phyloP scores from a whole-genome alignment of 2,888 invertebrate species.

The Adineta ricciae region DNA sequence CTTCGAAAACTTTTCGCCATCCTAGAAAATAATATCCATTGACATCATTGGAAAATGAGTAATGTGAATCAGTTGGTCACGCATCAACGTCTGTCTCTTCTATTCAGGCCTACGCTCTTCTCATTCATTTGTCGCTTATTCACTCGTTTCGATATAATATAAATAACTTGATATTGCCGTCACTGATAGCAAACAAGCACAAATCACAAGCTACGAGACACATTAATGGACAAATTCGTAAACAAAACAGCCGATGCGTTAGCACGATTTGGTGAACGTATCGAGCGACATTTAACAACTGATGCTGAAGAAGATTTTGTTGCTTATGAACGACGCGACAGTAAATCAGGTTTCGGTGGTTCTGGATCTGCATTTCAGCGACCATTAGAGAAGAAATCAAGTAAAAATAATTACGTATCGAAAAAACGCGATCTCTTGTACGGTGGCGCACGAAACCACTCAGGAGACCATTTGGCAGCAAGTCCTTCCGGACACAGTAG shows the following conservation, averaged over 20 bases:
- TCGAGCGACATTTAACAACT: background rate
- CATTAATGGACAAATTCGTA: background rate
- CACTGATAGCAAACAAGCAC: background rate
- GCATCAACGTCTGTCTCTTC: background rate
- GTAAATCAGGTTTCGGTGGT: too few species aligned
- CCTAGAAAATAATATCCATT: background rate
- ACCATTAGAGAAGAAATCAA: background rate
- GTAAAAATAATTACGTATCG: background rate
- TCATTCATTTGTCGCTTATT: background rate
- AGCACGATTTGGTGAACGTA: background rate
- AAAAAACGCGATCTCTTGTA: background rate
- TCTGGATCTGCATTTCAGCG: background rate
- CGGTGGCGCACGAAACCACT: background rate
- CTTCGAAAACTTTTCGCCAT: conserved; percentile 33
- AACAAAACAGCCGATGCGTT: background rate
- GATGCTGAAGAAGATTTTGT: background rate
- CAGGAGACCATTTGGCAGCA: background rate
- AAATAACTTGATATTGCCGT: background rate
- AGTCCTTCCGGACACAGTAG: background rate
- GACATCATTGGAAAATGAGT: background rate
- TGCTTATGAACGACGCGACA: background rate
- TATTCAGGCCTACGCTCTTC: background rate
- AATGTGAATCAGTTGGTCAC: background rate
- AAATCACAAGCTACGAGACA: background rate
- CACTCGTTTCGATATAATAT: background rate